Percentiles rank a stretch among this genome's conserved stretches.
phyloP scores from a whole-genome alignment of 2,888 invertebrate species.

The Pemphredon lugubris region DNA sequence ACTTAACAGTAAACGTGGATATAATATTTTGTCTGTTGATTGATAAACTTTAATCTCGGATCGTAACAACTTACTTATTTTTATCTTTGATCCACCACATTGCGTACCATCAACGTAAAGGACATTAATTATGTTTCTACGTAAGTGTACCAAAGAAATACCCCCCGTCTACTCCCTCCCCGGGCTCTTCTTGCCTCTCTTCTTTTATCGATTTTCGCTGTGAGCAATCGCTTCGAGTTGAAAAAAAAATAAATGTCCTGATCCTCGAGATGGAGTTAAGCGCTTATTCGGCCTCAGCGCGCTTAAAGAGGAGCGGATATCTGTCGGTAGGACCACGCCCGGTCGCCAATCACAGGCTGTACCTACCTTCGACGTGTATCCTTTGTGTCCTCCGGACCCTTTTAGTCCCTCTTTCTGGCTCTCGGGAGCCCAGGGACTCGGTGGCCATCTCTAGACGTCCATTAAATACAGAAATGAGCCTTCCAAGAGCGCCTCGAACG shows the following conservation, averaged over 20 bases:
- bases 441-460: slow-evolving; percentile 78
- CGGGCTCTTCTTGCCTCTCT: too few species aligned
- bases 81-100: too few species aligned
- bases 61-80: too few species aligned
- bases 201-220: too few species aligned
- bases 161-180: too few species aligned
- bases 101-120: too few species aligned
- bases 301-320: slow-evolving; percentile 63
- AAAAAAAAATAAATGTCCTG: slow-evolving; percentile 15
- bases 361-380: slow-evolving; percentile 68
- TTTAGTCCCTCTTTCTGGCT: slow-evolving; percentile 64
- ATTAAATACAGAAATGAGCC: slow-evolving; percentile 79
- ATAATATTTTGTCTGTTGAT: too few species aligned
- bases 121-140: too few species aligned
- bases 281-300: slow-evolving; percentile 20
- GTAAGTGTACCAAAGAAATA: too few species aligned
- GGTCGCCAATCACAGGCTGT: slow-evolving; percentile 73
- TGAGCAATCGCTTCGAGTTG: too few species aligned
- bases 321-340: slow-evolving; percentile 72
- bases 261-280: slow-evolving; percentile 17
- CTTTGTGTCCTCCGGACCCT: slow-evolving; percentile 73
- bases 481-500: slow-evolving; percentile 75
- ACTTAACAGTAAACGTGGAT: too few species aligned
- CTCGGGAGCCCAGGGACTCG: slow-evolving; percentile 65
- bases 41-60: too few species aligned